phyloP scores from a whole-genome alignment of 2,888 invertebrate genomes.

The Plebejus argus region DNA sequence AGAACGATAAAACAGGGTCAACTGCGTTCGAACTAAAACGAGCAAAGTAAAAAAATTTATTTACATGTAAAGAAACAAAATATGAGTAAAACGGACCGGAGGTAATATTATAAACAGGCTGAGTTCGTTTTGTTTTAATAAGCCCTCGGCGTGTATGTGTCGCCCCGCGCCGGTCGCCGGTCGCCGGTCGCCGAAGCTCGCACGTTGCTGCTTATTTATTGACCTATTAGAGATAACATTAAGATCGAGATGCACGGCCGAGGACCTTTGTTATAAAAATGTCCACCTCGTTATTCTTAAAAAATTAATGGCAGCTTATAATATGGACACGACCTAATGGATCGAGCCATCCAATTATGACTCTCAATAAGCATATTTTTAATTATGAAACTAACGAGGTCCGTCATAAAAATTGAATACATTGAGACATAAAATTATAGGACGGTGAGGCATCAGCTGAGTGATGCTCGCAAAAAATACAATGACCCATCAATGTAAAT shows the following conservation, averaged over 20 bases:
- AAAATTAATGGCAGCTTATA: constrained; percentile 63
- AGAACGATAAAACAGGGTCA: constrained; percentile 32
- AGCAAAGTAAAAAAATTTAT: constrained; percentile 36
- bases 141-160: constrained; percentile 72
- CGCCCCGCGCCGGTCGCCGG: constrained; percentile 38
- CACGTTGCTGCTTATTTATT: constrained; percentile 79
- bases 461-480: constrained; percentile 1
- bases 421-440: constrained; percentile 33
- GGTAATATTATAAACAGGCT: constrained; percentile 65
- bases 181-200: constrained; percentile 65
- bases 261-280: constrained; percentile 81
- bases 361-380: constrained; percentile 36
- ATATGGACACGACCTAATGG: constrained; percentile 53
- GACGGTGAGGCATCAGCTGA: constrained; percentile 35
- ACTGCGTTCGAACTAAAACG: constrained; percentile 32
- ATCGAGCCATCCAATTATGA: constrained; percentile 26
- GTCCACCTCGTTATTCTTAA: constrained; percentile 79
- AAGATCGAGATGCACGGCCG: constrained; percentile 81
- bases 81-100: constrained; percentile 51
- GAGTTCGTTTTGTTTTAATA: constrained; percentile 74
- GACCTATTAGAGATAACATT: constrained; percentile 81
- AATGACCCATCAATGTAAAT: constrained; percentile 4
- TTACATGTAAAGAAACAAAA: constrained; percentile 38
- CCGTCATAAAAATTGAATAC: constrained; percentile 20
- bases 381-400: constrained; percentile 31